Evolutionary conservation across 2,888 invertebrate species (phyloP).

Genomic region (Ophioninae sp.): DNA sequence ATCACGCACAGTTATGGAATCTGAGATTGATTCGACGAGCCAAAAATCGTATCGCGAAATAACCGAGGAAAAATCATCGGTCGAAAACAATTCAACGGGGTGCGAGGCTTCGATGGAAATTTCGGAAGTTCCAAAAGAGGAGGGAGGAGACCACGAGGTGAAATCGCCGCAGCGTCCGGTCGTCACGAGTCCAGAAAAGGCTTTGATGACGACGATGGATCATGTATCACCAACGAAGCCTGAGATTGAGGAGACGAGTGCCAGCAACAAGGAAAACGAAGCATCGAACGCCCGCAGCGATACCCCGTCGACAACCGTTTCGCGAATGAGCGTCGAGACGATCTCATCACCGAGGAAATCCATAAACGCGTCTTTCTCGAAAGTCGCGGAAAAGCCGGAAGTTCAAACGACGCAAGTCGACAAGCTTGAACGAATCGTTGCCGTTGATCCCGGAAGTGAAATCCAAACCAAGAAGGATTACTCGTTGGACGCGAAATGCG

Average conservation of each 20-base stretch:
- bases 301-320: background rate
- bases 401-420: constrained; percentile 2
- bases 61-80: constrained; percentile 5
- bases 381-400: constrained; percentile 15
- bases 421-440: background rate
- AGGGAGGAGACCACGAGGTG: background rate
- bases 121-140: constrained; percentile 6
- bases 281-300: constrained; percentile 46
- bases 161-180: constrained; percentile 8
- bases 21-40: constrained; percentile 41
- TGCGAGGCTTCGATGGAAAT: constrained; percentile 23
- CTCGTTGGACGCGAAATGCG: constrained; percentile 40
- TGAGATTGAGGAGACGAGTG: constrained; percentile 52
- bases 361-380: constrained; percentile 5
- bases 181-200: constrained; percentile 13
- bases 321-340: constrained; percentile 3
- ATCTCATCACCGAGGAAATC: constrained; percentile 34
- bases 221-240: constrained; percentile 37
- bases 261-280: constrained; percentile 65
- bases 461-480: constrained; percentile 25
- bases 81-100: constrained; percentile 2
- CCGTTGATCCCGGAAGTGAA: constrained; percentile 4
- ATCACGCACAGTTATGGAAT: constrained; percentile 60
- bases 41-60: constrained; percentile 44
- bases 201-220: constrained; percentile 29